Evolutionary conservation across 2,113 vertebrate genomes (phyloP).

Genomic region (Sphyrna mokarran): DNA sequence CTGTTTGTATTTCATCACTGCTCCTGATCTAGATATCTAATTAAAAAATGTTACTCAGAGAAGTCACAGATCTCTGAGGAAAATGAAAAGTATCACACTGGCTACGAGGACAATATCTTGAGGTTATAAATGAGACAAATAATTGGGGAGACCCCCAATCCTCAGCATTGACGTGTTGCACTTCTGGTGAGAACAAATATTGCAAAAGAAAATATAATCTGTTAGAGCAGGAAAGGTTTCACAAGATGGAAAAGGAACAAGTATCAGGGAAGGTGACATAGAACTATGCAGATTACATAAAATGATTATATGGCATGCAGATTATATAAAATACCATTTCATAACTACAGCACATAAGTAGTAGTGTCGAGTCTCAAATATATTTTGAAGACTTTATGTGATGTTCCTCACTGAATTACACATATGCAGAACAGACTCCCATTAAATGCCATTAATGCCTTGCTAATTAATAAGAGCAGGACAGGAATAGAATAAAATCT

Average conservation of each 20-base stretch:
- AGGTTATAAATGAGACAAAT: not conserved
- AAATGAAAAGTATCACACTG: not conserved
- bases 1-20: too few species aligned
- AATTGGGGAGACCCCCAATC: not conserved
- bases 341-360: not conserved
- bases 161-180: not conserved
- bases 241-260: not conserved
- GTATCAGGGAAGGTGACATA: not conserved
- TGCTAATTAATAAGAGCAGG: not conserved
- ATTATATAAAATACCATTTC: not conserved
- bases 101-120: not conserved
- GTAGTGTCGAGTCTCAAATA: not conserved
- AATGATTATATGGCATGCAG: not conserved
- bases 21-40: not conserved
- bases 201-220: not conserved
- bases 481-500: not conserved
- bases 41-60: not conserved
- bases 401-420: not conserved
- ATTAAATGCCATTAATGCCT: not conserved
- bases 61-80: not conserved
- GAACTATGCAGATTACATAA: not conserved
- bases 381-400: not conserved
- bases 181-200: not conserved
- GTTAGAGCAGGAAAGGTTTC: not conserved
- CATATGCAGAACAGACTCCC: not conserved